phyloP scores from a whole-genome alignment of 2,113 vertebrate species.

The Myrmecobius fasciatus region DNA sequence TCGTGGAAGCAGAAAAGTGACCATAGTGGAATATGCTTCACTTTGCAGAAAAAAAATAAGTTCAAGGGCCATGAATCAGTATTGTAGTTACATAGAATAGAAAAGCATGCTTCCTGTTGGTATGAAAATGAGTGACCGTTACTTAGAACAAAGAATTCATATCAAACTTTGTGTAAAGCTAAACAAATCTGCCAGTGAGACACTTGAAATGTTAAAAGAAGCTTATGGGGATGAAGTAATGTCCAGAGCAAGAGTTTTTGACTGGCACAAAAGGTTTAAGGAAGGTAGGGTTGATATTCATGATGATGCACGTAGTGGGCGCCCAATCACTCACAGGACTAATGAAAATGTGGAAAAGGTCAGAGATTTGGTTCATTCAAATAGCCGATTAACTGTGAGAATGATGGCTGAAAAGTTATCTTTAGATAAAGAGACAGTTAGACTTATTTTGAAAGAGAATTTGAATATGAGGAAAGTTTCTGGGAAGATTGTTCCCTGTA shows the following conservation, averaged over 20 bases:
- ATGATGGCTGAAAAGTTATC: constrained; percentile 8
- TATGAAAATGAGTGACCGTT: not conserved
- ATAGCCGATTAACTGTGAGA: constrained; percentile 14
- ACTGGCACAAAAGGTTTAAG: constrained; percentile 5
- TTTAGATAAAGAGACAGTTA: constrained; percentile 7
- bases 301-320: not conserved
- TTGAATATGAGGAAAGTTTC: not conserved
- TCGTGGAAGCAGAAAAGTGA: constrained; percentile 27
- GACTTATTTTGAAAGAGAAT: constrained; percentile 34
- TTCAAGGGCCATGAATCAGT: not conserved
- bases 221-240: constrained; percentile 6
- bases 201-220: constrained; percentile 15
- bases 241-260: constrained; percentile 26
- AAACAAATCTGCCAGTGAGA: constrained; percentile 14
- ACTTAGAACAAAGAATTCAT: constrained; percentile 21
- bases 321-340: not conserved
- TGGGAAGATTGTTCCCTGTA: not conserved
- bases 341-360: not conserved
- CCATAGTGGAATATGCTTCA: not conserved
- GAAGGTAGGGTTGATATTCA: not conserved
- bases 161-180: constrained; percentile 28
- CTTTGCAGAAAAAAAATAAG: not conserved
- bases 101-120: not conserved
- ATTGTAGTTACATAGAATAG: not conserved
- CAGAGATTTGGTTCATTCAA: not conserved